Evolutionary conservation across 2,797 vertebrate species (phyloP).

Genomic region (Cryptoblepharus egeriae): DNA sequence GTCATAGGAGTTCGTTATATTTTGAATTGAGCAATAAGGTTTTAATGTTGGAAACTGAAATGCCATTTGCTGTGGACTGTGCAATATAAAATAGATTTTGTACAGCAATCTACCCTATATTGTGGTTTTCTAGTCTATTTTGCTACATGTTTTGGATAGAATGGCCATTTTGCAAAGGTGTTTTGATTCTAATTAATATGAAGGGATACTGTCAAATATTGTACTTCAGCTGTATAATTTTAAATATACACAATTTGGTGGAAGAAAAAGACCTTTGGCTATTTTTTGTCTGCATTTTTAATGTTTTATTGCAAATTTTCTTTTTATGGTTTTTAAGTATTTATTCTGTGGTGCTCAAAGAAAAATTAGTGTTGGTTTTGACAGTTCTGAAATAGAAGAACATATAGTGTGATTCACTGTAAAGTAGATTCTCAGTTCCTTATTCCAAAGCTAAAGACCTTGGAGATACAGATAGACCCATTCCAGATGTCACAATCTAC

Average conservation of each 20-base stretch:
- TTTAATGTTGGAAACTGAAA: conserved; percentile 55
- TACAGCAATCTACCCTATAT: conserved; percentile 42
- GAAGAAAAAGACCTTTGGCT: conserved; percentile 29
- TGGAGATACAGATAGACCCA: too few species aligned
- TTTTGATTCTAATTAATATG: conserved; percentile 53
- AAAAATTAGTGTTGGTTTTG: too few species aligned
- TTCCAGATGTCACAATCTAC: too few species aligned
- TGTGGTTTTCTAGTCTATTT: conserved; percentile 50
- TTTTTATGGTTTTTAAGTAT: background rate
- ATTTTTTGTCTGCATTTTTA: conserved; percentile 32
- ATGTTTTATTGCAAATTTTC: conserved; percentile 12
- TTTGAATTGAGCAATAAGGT: conserved; percentile 35
- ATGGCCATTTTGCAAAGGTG: conserved; percentile 51
- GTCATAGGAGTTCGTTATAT: conserved; percentile 42
- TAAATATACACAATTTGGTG: conserved; percentile 28
- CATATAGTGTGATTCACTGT: too few species aligned
- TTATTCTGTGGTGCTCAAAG: fast-evolving
- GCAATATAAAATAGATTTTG: conserved; percentile 44
- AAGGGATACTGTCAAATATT: conserved; percentile 41
- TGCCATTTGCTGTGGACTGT: conserved; percentile 44
- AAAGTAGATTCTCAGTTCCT: too few species aligned
- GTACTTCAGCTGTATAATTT: conserved; percentile 17
- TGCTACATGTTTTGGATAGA: conserved; percentile 53
- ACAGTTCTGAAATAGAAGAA: too few species aligned
- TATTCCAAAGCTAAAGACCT: too few species aligned